Percentiles rank a stretch among this genome's conserved stretches.
phyloP scores from a whole-genome alignment of 2,113 vertebrate genomes.

The Odontesthes bonariensis region DNA sequence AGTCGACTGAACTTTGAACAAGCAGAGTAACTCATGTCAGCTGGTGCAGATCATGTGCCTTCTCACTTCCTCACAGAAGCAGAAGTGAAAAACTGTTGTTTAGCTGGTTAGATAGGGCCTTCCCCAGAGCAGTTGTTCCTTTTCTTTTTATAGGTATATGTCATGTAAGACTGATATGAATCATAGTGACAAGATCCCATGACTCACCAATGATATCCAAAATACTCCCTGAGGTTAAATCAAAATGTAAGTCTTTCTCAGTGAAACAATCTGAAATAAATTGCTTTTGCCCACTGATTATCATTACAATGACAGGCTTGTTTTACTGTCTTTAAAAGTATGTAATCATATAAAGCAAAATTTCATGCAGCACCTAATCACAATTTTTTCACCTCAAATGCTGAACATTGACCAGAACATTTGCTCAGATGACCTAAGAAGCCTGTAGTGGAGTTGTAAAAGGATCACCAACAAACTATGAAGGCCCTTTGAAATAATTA shows the following conservation, averaged over 20 bases:
- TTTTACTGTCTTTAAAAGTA: not conserved
- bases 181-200: slow-evolving; percentile 11
- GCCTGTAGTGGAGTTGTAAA: too few species aligned
- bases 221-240: not conserved
- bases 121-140: slow-evolving; percentile 46
- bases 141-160: slow-evolving; percentile 45
- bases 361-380: too few species aligned
- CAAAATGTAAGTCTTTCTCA: not conserved
- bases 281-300: not conserved
- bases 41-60: slow-evolving; percentile 82
- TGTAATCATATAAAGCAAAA: not conserved
- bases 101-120: slow-evolving; percentile 59
- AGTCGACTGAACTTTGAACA: slow-evolving; percentile 80
- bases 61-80: slow-evolving; percentile 78
- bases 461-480: not conserved
- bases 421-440: not conserved
- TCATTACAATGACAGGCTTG: not conserved
- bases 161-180: slow-evolving; percentile 14
- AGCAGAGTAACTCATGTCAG: slow-evolving; percentile 73
- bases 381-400: not conserved
- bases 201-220: slow-evolving; percentile 5
- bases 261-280: slow-evolving; percentile 5
- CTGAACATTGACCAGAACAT: not conserved
- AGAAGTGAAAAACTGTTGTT: slow-evolving; percentile 80
- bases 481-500: not conserved